Evolutionary conservation across 2,888 invertebrate genomes (phyloP), one percentile per base, ranked within the genome.

Genomic region (Sclerodermus sp.): DNA sequence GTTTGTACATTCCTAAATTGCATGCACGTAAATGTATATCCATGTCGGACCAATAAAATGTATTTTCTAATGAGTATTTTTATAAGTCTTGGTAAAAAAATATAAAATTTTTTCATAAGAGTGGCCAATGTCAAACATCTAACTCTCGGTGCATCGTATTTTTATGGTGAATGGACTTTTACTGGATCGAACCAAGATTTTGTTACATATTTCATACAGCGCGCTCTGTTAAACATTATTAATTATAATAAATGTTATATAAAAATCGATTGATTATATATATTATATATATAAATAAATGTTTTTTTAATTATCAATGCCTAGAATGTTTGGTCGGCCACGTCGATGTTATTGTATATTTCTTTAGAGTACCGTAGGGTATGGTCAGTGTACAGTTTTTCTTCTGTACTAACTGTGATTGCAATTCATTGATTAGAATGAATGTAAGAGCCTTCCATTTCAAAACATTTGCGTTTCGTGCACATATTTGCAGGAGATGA

Each of bases 301-400:
- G 47, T 62, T 54, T 62, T 44, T 58, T 50, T 53, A 57, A 62
- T 55, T 58, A 57, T 41, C 50, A 60, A 66, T 52, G 62, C 62
- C 64, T 58, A 60, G 47, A 60, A 65, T 59, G 52, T 62, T 62
- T 62, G 57, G 58, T 63, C 62, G 57, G 51, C 54, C 58, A 58
- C 55, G 50, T 59, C 57, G 56, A 55, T 48, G 54, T 65, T 59
- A 62, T 67, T 70, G 70, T 70, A 70, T 63, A 70, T 70, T 69
- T 65, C 51, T 54, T 47, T 62, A 59, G 57, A 56, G 41, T 58
- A 53, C n/a, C 48, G 53, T 57, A 58, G 52, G 49, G 49, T 54
- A 55, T 41, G 57, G n/a, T 62, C 57, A 50, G 54, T 59, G 58
- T 58, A 54, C 45, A 59, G 56, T 60, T 57, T 45, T 62, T 58